Evolutionary conservation across 2,888 invertebrate genomes (phyloP).

Genomic region (Coremacera marginata): DNA sequence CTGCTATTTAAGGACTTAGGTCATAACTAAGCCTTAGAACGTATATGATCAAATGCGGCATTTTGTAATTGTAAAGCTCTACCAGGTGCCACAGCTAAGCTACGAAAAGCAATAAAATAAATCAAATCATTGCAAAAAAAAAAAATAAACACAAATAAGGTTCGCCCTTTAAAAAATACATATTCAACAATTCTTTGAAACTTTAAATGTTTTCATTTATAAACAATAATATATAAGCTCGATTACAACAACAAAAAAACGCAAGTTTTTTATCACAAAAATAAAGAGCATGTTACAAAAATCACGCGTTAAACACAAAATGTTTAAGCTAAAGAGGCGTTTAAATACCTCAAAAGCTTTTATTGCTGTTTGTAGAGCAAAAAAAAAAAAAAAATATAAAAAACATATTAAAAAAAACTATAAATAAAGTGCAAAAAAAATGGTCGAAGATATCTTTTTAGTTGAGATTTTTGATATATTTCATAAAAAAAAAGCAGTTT

Average conservation of each 20-base stretch:
- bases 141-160: neutral
- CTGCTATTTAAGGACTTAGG: neutral
- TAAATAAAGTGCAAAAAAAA: neutral
- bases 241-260: constrained; percentile 10
- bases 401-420: constrained; percentile 2
- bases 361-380: constrained; percentile 18
- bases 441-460: constrained; percentile 16
- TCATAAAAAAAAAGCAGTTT: neutral
- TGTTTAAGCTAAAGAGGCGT: neutral
- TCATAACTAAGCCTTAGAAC: neutral
- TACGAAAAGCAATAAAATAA: neutral
- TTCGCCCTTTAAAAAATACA: neutral
- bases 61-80: constrained; percentile 27
- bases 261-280: neutral
- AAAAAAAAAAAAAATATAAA: constrained; percentile 16
- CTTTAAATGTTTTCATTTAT: neutral
- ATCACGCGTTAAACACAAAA: neutral
- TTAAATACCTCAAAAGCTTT: neutral
- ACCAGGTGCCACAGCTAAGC: constrained; percentile 13
- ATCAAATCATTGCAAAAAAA: neutral
- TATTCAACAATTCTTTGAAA: neutral
- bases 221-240: neutral
- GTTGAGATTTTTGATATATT: neutral
- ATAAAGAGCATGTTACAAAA: constrained; percentile 11
- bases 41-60: constrained; percentile 20